These are phyloP conservation scores for Nematolebias whitei DNA, from an alignment of 2,113 vertebrate genomes.

Conservation along the genomic window DNA sequence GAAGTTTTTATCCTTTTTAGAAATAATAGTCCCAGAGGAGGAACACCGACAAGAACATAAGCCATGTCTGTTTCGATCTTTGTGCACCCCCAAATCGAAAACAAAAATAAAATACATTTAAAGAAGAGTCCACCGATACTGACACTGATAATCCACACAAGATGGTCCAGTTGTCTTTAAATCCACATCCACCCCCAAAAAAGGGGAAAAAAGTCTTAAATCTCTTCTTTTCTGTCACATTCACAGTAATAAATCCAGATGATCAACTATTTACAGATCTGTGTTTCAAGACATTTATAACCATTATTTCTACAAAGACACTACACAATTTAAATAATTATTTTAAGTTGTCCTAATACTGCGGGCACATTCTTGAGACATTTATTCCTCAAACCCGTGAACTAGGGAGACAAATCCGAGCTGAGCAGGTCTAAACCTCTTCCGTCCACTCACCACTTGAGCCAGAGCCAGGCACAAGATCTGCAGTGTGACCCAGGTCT, in stretches of 20 bases:
- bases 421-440: conserved; percentile 26
- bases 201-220: conserved; percentile 10
- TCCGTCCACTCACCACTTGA: conserved; percentile 89
- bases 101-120: too few relatives aligned
- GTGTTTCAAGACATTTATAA: background rate
- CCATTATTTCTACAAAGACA: conserved; percentile 9
- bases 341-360: conserved; percentile 2
- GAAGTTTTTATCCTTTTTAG: background rate
- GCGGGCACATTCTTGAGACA: conserved; percentile 3
- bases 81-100: too few relatives aligned
- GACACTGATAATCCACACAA: conserved; percentile 41
- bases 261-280: background rate
- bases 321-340: conserved; percentile 2
- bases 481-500: conserved; percentile 84
- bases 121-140: conserved; percentile 16
- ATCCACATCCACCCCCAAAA: conserved; percentile 15
- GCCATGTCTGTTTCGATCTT: too few relatives aligned
- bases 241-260: too few relatives aligned
- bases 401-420: conserved; percentile 17
- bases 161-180: conserved; percentile 22
- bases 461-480: conserved; percentile 85
- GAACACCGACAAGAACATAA: background rate
- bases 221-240: background rate
- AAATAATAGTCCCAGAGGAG: background rate
- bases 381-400: conserved; percentile 9